Percentiles rank a stretch among this genome's conserved stretches.
These are phyloP conservation scores for Eleutherodactylus coqui DNA, from an alignment of 2,797 vertebrate species.

Conservation along the genomic window DNA sequence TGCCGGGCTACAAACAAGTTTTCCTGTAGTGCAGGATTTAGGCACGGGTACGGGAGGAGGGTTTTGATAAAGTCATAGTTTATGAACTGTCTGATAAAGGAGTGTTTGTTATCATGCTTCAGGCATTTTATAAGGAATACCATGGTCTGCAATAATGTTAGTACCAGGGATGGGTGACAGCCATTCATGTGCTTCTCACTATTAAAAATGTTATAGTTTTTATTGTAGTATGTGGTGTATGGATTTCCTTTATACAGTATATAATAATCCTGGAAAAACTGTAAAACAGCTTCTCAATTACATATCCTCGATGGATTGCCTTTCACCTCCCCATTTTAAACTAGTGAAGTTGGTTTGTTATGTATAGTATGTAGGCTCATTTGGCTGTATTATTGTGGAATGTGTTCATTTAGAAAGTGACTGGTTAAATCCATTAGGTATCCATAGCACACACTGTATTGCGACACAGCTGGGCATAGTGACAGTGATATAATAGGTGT, in stretches of 20 bases:
- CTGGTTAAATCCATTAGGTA: conserved; percentile 28
- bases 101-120: too few relatives aligned
- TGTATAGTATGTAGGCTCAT: neutral
- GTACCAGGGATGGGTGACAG: too few relatives aligned
- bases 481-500: conserved; percentile 53
- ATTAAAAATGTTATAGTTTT: neutral
- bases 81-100: too few relatives aligned
- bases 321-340: neutral
- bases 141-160: too few relatives aligned
- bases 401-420: neutral
- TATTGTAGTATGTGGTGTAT: neutral
- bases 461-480: conserved; percentile 14
- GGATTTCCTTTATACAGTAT: neutral
- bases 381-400: neutral
- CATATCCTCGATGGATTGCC: neutral
- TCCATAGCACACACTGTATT: conserved; percentile 22
- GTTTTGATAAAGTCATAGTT: too few relatives aligned
- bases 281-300: neutral
- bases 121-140: too few relatives aligned
- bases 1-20: too few relatives aligned
- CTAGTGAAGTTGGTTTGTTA: neutral
- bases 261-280: neutral
- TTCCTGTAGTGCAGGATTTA: too few relatives aligned
- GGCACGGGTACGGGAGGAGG: too few relatives aligned
- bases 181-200: too few relatives aligned